Conservation (phyloP, 2,888 invertebrate species). For the Thelaira solivaga region DNA sequence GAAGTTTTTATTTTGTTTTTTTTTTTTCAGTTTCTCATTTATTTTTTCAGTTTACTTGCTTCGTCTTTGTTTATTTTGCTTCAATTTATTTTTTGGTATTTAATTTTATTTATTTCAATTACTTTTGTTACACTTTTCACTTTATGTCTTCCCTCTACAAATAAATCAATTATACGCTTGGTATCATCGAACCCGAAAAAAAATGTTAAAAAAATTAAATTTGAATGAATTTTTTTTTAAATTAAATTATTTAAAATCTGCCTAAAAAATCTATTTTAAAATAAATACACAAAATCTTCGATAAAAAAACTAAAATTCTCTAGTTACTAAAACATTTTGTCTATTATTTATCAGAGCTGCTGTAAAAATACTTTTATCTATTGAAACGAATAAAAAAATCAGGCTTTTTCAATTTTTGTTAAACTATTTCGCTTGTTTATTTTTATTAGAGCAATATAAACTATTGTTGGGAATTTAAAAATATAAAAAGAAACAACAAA, state of each 20-base stretch:
- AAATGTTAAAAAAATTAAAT: neutral
- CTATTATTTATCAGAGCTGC: conserved; percentile 33
- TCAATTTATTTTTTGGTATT: neutral
- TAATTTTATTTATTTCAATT: neutral
- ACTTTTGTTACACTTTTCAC: neutral
- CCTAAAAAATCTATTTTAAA: neutral
- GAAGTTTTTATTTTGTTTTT: too few relatives aligned
- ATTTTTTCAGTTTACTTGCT: too few relatives aligned
- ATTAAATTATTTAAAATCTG: neutral
- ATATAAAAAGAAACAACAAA: neutral
- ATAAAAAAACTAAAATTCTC: neutral
- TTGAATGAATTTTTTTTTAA: neutral
- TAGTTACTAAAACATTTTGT: conserved; percentile 6
- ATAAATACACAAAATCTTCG: neutral
- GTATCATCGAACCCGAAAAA: too few relatives aligned
- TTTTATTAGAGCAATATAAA: conserved; percentile 33
- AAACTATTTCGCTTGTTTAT: conserved; percentile 13
- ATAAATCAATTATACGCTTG: neutral
- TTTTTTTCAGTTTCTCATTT: too few relatives aligned
- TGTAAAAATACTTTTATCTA: conserved; percentile 28
- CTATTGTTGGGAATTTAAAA: neutral
- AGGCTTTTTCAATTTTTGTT: conserved; percentile 4
- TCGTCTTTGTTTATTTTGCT: too few relatives aligned
- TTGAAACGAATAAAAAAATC: neutral
- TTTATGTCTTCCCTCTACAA: neutral